Conservation (phyloP, 2,113 vertebrate genomes). For the Pluvianellus socialis region DNA sequence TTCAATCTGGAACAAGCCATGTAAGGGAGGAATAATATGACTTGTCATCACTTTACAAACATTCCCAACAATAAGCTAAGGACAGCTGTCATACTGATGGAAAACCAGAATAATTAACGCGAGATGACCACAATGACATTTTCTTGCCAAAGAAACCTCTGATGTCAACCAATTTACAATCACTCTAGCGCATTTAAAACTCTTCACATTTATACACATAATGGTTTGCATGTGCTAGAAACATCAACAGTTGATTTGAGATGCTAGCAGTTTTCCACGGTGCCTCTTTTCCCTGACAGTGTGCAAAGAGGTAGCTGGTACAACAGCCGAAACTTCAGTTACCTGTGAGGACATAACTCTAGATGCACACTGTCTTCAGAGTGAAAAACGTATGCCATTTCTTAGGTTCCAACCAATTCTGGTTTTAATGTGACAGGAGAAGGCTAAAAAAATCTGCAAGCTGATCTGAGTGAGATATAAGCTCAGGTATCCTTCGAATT, state of each 20-base stretch:
- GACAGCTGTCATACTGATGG: not conserved
- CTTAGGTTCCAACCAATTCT: not conserved
- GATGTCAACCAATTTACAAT: not conserved
- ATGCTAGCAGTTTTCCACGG: not conserved
- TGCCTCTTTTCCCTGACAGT: not conserved
- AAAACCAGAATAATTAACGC: not conserved
- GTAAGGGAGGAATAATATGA: not conserved
- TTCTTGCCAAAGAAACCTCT: not conserved
- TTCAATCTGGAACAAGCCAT: not conserved
- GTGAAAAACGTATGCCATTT: not conserved
- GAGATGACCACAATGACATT: not conserved
- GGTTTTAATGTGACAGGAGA: not conserved
- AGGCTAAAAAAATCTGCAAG: not conserved
- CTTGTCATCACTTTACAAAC: not conserved
- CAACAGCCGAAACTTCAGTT: not conserved
- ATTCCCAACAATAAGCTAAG: not conserved
- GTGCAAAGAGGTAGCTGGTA: not conserved
- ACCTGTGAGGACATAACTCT: not conserved
- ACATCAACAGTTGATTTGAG: not conserved
- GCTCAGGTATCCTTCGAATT: not conserved
- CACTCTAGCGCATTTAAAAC: not conserved
- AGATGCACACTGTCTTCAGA: not conserved
- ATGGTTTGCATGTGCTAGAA: not conserved
- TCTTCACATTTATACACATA: not conserved
- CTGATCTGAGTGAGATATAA: not conserved